Evolutionary conservation across 2,888 invertebrate species (phyloP).

Genomic region (Octonoba sinensis): DNA sequence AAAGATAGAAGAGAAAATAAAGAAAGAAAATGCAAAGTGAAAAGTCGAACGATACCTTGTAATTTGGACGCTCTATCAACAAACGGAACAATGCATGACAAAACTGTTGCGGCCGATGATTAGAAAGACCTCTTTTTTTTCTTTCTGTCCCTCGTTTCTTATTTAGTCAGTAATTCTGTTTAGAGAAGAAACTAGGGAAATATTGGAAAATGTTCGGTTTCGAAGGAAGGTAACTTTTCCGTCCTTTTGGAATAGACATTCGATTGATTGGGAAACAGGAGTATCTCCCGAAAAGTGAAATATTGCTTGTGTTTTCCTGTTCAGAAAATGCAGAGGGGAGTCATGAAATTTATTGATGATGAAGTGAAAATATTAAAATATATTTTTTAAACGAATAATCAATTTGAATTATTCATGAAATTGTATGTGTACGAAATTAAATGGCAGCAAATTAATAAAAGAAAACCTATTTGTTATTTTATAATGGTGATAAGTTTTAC

Average conservation of each 20-base stretch:
- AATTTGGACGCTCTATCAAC: constrained; percentile 57
- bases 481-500: too few species aligned
- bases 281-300: too few species aligned
- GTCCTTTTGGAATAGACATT: background rate
- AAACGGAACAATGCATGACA: constrained; percentile 51
- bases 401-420: too few species aligned
- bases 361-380: too few species aligned
- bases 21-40: constrained; percentile 33
- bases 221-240: constrained; percentile 4
- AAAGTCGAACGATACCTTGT: constrained; percentile 55
- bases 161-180: constrained; percentile 38
- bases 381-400: too few species aligned
- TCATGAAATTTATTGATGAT: too few species aligned
- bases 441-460: too few species aligned
- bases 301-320: too few species aligned
- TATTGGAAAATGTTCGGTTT: constrained; percentile 3
- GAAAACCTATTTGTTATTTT: too few species aligned
- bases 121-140: constrained; percentile 16
- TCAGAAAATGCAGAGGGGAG: too few species aligned
- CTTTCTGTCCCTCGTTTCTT: constrained; percentile 7
- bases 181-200: constrained; percentile 20
- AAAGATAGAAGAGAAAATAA: constrained; percentile 16
- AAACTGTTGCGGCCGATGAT: constrained; percentile 33
- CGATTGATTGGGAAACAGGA: too few species aligned
- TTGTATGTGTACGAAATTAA: too few species aligned